Evolutionary conservation across 2,113 vertebrate species (phyloP).

Genomic region (Pelecanoides urinatrix): DNA sequence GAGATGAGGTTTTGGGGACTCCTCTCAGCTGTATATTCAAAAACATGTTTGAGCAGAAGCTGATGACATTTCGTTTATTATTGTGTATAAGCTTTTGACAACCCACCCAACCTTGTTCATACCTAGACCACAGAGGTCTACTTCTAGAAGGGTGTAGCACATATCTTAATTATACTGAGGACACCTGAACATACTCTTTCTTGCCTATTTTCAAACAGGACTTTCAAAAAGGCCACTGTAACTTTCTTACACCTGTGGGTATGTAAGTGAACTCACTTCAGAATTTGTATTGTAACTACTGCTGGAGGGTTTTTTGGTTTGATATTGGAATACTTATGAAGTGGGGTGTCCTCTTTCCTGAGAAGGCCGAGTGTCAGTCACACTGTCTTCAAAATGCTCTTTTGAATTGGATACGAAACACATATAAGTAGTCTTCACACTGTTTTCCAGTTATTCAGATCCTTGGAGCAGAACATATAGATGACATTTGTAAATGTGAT

Average conservation of each 20-base stretch:
- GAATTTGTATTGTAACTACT: neutral
- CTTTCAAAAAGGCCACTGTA: neutral
- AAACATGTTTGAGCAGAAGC: neutral
- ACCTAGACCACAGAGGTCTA: neutral
- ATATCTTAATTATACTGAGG: neutral
- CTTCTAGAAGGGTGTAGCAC: neutral
- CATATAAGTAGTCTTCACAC: neutral
- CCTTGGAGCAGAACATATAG: neutral
- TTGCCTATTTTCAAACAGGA: neutral
- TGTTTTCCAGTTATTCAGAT: neutral
- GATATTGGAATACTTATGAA: neutral
- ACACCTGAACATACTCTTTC: neutral
- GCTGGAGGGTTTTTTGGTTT: neutral
- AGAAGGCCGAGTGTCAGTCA: neutral
- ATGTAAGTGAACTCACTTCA: neutral
- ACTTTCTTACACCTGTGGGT: neutral
- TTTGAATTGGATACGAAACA: neutral
- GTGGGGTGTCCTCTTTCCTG: neutral
- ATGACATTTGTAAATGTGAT: neutral
- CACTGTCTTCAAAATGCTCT: neutral
- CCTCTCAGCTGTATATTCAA: neutral
- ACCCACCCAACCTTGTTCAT: neutral
- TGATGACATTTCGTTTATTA: neutral
- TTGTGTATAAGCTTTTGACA: neutral
- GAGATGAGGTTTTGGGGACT: neutral